Evolutionary conservation across 2,113 vertebrate species (phyloP).

Genomic region (Capreolus pygargus): DNA sequence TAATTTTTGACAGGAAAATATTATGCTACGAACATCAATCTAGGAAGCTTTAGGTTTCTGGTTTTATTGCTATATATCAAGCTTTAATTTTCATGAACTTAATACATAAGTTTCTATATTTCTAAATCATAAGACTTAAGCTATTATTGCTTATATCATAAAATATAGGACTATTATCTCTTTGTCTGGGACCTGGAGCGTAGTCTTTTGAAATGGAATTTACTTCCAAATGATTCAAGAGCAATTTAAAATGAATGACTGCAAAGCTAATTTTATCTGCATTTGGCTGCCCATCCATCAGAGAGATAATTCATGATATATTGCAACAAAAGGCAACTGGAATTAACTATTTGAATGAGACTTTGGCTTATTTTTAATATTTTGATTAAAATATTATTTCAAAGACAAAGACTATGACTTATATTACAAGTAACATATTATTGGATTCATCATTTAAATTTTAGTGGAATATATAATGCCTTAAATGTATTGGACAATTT

Average conservation of each 20-base stretch:
- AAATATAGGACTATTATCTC: conserved; percentile 84
- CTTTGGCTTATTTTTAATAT: conserved; percentile 77
- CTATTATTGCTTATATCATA: conserved; percentile 81
- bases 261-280: conserved; percentile 83
- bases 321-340: conserved; percentile 73
- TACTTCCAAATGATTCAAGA: conserved; percentile 82
- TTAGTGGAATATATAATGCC: conserved; percentile 32
- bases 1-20: conserved; percentile 80
- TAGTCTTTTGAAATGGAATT: conserved; percentile 83
- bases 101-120: conserved; percentile 76
- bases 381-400: conserved; percentile 81
- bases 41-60: conserved; percentile 76
- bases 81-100: conserved; percentile 79
- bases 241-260: conserved; percentile 85
- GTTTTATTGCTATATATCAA: conserved; percentile 78
- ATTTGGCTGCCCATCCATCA: conserved; percentile 82
- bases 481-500: conserved; percentile 37
- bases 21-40: conserved; percentile 72
- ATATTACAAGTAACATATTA: conserved; percentile 40
- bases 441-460: conserved; percentile 46
- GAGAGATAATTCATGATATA: conserved; percentile 72
- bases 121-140: conserved; percentile 77
- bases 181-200: conserved; percentile 77
- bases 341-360: conserved; percentile 77
- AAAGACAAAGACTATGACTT: conserved; percentile 65